A percentile compares a stretch with the other conserved stretches of the same genome.
Evolutionary conservation across 2,888 invertebrate species (phyloP).

Genomic region (Erynnis tages): DNA sequence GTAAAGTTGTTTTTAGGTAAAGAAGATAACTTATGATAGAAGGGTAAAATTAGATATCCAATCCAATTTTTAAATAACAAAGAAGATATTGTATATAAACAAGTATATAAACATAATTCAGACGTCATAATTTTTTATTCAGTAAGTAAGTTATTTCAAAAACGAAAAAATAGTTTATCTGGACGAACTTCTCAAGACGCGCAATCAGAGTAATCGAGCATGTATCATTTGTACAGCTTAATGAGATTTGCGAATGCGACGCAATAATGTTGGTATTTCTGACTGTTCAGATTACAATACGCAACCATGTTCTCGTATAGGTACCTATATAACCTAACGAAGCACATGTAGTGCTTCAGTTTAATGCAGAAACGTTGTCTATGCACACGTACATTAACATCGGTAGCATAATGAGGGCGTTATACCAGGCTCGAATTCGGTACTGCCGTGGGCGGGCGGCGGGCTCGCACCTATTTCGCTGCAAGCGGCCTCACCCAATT

Average conservation of each 20-base stretch:
- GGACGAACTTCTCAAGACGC: too few species aligned
- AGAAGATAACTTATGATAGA: too few species aligned
- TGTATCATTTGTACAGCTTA: background rate
- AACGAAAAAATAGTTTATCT: too few species aligned
- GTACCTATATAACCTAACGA: too few species aligned
- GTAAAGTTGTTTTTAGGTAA: too few species aligned
- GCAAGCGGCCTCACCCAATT: constrained; percentile 80
- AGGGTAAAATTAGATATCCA: too few species aligned
- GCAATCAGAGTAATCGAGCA: too few species aligned
- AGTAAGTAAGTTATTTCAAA: too few species aligned
- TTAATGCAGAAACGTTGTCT: constrained; percentile 76
- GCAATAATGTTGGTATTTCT: constrained; percentile 15
- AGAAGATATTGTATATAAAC: too few species aligned
- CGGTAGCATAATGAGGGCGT: constrained; percentile 67
- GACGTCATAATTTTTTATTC: too few species aligned
- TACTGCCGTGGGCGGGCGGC: constrained; percentile 72
- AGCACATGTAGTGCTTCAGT: constrained; percentile 52
- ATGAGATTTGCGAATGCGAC: constrained; percentile 15
- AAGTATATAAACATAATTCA: too few species aligned
- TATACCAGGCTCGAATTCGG: constrained; percentile 66
- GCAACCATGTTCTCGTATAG: constrained; percentile 21
- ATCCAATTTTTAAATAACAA: too few species aligned
- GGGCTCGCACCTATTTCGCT: constrained; percentile 69
- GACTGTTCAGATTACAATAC: constrained; percentile 21
- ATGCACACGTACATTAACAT: constrained; percentile 56